Evolutionary conservation across 2,797 vertebrate species (phyloP).

Genomic region (Miichthys miiuy): DNA sequence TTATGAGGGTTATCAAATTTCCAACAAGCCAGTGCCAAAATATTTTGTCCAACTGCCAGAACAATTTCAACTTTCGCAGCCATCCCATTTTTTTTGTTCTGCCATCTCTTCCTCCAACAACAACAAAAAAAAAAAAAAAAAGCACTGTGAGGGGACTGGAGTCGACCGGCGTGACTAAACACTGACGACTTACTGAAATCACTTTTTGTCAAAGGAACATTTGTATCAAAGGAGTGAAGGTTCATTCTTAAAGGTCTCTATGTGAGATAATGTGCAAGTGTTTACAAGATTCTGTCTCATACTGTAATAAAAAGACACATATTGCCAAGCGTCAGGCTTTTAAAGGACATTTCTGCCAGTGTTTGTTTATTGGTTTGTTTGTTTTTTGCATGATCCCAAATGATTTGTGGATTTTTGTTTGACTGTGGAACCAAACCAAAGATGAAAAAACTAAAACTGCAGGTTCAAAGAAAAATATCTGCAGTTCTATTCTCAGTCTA

Average conservation of each 20-base stretch:
- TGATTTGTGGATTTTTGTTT: conserved; percentile 3
- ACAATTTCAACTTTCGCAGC: conserved; percentile 6
- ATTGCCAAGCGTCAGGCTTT: background rate
- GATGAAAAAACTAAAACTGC: conserved; percentile 11
- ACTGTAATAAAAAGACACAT: background rate
- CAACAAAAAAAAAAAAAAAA: background rate
- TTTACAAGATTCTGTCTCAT: background rate
- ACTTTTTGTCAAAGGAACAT: background rate
- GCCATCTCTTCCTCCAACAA: background rate
- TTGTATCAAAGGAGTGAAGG: background rate
- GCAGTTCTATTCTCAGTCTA: conserved; percentile 4
- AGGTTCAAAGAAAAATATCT: conserved; percentile 21
- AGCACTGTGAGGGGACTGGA: too few species aligned
- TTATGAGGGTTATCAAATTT: conserved; percentile 16
- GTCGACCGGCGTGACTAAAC: background rate
- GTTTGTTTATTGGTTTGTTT: conserved; percentile 4
- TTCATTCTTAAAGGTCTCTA: background rate
- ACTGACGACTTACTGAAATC: background rate
- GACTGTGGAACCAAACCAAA: background rate
- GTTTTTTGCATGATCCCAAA: conserved; percentile 1
- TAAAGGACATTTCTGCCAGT: background rate
- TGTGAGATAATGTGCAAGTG: background rate
- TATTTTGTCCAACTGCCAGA: conserved; percentile 21
- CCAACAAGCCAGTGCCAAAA: background rate
- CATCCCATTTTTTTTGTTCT: conserved; percentile 2